Base-by-base conservation (phyloP, 2,888 invertebrate genomes). In the Phymatocera aterrima region DNA sequence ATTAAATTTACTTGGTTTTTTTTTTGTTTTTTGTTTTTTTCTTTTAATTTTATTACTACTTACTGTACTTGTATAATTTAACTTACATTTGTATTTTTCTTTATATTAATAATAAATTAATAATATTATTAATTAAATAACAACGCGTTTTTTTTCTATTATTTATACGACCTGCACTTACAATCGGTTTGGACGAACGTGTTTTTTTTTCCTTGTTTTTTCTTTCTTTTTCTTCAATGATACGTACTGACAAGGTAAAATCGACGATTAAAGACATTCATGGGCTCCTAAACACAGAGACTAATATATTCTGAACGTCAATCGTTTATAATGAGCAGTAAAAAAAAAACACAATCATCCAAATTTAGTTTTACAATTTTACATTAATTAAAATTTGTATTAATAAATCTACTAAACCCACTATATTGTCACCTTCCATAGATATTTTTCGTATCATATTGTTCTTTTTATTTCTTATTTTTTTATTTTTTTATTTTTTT, bases 71-170 rank as follows among this genome's bases (percentile, higher is more conserved):
- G 28, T 68, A 68, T 68, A 24, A 46, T 68, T 43, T 68, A 68
- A 21, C 68, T 68, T 46, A 68, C 68, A 68, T 28, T 40, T 57
- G 18, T 43, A 43, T 68, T 24, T 68, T 82, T 81, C 77, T 82
- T 77, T 81, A 77, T 81, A 57, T 61, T 77, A 80, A 80, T 81
- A 81, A 82, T 79, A 79, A 80, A 79, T 78, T 78, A 79, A 79
- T 80, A 80, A 79, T 80, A 80, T 78, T 78, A 78, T 79, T 79
- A 80, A 79, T 80, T 79, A 72, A 80, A 78, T 80, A 79, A 80
- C 79, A 80, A 79, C 72, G 79, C 79, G 72, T 78, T 80, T 31
- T 43, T n/a, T 75, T 34, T 60, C 21, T 57, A 43, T 81, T 82
- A 82, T 81, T 79, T 80, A 79, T 82, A 81, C 72, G 78, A 80